A percentile compares a stretch with the other conserved stretches of the same genome.
These are phyloP conservation scores for Elysia chlorotica DNA, from an alignment of 1,140 invertebrate species.

Conservation along the genomic window DNA sequence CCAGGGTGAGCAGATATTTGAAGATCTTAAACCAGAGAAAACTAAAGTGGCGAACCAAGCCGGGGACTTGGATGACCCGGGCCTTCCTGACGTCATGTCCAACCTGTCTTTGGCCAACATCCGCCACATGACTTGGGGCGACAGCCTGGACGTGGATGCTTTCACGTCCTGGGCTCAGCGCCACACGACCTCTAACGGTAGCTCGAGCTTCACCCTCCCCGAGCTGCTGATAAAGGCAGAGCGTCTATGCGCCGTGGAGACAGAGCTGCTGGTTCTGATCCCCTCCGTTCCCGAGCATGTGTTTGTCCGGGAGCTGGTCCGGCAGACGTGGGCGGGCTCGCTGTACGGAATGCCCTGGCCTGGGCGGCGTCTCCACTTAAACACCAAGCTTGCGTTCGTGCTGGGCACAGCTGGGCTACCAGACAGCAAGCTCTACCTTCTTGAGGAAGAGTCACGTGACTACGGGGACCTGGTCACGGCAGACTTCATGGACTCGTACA, in stretches of 20 bases:
- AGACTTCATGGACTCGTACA: slow-evolving; percentile 46
- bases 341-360: neutral
- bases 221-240: no score
- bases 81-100: no score
- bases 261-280: slow-evolving; percentile 35
- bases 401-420: slow-evolving; percentile 1
- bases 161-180: no score
- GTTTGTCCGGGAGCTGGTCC: slow-evolving; percentile 32
- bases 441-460: slow-evolving; percentile 26
- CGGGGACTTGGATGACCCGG: no score
- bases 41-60: no score
- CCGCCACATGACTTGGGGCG: no score
- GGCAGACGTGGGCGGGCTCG: slow-evolving; percentile 49
- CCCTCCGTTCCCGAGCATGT: slow-evolving; percentile 36
- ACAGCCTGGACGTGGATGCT: no score
- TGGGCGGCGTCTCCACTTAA: neutral
- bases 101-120: no score
- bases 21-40: no score
- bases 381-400: slow-evolving; percentile 21
- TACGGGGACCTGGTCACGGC: slow-evolving; percentile 44
- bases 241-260: neutral
- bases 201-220: no score
- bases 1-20: no score
- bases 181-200: no score
- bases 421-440: neutral